Conservation (phyloP, 1,140 invertebrate genomes). For the Neocloeon triangulifer region DNA sequence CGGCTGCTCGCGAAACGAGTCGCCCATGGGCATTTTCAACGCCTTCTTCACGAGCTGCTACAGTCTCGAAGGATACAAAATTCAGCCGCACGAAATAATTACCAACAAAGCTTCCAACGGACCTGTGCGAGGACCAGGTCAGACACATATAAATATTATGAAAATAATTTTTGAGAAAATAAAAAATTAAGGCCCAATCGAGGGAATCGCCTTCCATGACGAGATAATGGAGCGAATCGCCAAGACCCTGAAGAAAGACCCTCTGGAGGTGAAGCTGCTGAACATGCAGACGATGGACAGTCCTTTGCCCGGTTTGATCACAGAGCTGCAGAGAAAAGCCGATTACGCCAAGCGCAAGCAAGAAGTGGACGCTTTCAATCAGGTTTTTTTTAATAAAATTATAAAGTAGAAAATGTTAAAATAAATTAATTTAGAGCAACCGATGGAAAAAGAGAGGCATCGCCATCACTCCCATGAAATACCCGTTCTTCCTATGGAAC, state of each 20-base stretch:
- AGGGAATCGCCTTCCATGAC: conserved; percentile 69
- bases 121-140: too few relatives aligned
- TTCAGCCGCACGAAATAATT: too few relatives aligned
- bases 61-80: too few relatives aligned
- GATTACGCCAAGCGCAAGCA: conserved; percentile 34
- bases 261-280: conserved; percentile 24
- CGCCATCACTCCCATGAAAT: conserved; percentile 39
- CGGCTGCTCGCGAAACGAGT: conserved; percentile 34
- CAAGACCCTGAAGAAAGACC: conserved; percentile 34
- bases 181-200: too few relatives aligned
- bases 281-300: conserved; percentile 20
- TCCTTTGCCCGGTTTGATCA: conserved; percentile 20
- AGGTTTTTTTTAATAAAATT: too few relatives aligned
- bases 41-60: too few relatives aligned
- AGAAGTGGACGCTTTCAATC: conserved; percentile 46
- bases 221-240: conserved; percentile 55
- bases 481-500: conserved; percentile 27
- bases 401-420: too few relatives aligned
- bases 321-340: conserved; percentile 31
- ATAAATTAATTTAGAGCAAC: too few relatives aligned
- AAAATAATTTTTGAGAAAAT: too few relatives aligned
- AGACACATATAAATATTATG: too few relatives aligned
- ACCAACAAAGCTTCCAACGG: too few relatives aligned
- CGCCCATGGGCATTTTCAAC: too few relatives aligned
- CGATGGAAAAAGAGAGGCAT: conserved; percentile 57